Conservation (phyloP, 1,140 invertebrate species). For the Paraescarpia echinospica region DNA sequence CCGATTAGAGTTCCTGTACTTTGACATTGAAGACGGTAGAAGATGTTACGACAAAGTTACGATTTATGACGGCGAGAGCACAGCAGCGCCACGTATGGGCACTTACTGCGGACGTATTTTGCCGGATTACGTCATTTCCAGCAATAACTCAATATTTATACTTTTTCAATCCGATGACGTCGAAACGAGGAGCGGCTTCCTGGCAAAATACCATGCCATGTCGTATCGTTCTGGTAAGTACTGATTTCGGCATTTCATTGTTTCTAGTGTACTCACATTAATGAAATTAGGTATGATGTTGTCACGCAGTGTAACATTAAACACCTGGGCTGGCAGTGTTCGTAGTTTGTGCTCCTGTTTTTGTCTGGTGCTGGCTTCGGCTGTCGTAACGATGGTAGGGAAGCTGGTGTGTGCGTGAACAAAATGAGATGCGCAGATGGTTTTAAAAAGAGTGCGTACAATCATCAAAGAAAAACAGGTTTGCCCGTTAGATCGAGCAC, state of each 20-base stretch:
- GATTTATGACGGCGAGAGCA: background rate
- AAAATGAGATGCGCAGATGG: too few relatives aligned
- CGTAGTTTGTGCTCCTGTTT: too few relatives aligned
- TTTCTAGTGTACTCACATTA: background rate
- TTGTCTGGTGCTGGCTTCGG: too few relatives aligned
- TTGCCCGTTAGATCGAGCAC: too few relatives aligned
- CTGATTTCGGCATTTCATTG: background rate
- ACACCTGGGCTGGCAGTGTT: too few relatives aligned
- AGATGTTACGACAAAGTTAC: background rate
- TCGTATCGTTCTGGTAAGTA: background rate
- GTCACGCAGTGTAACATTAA: too few relatives aligned
- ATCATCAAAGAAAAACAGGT: too few relatives aligned
- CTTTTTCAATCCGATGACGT: background rate
- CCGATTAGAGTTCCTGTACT: background rate
- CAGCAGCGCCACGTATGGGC: background rate
- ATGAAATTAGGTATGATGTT: background rate
- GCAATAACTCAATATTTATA: background rate
- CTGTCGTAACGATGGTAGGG: too few relatives aligned
- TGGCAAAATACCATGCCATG: background rate
- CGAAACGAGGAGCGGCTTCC: background rate
- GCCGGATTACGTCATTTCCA: background rate
- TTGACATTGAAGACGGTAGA: background rate
- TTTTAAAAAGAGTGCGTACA: too few relatives aligned
- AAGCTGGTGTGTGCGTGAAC: too few relatives aligned
- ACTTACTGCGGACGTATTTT: background rate